Evolutionary conservation across 2,888 invertebrate species (phyloP).

Genomic region (Autographa gamma): DNA sequence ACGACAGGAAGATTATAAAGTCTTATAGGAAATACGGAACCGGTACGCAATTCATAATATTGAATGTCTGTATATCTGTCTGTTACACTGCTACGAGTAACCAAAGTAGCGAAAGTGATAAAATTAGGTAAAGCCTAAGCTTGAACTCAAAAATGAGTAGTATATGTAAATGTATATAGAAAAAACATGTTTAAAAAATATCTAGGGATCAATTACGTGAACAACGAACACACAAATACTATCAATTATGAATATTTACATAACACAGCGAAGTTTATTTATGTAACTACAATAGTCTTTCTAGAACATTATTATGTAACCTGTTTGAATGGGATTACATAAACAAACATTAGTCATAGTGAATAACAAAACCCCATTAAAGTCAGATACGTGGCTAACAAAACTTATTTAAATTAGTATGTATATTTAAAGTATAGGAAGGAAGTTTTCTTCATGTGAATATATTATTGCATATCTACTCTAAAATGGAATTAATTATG

Average conservation of each 20-base stretch:
- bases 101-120: too few relatives aligned
- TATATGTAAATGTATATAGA: neutral
- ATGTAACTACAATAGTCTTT: conserved; percentile 17
- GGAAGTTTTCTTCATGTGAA: neutral
- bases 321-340: conserved; percentile 41
- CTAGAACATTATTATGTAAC: conserved; percentile 33
- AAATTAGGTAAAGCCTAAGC: too few relatives aligned
- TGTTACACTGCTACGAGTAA: too few relatives aligned
- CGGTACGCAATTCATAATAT: too few relatives aligned
- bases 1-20: too few relatives aligned
- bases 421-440: too few relatives aligned
- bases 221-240: neutral
- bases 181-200: neutral
- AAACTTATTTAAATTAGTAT: neutral
- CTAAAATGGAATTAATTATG: neutral
- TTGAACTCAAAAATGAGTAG: too few relatives aligned
- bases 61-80: too few relatives aligned
- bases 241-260: conserved; percentile 14
- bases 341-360: conserved; percentile 15
- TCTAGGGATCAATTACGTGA: neutral
- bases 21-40: too few relatives aligned
- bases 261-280: conserved; percentile 10
- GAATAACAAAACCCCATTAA: neutral
- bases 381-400: neutral
- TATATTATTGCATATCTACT: neutral